Evolutionary conservation across 2,797 vertebrate species (phyloP).

Genomic region (Mionectes olivaceus): DNA sequence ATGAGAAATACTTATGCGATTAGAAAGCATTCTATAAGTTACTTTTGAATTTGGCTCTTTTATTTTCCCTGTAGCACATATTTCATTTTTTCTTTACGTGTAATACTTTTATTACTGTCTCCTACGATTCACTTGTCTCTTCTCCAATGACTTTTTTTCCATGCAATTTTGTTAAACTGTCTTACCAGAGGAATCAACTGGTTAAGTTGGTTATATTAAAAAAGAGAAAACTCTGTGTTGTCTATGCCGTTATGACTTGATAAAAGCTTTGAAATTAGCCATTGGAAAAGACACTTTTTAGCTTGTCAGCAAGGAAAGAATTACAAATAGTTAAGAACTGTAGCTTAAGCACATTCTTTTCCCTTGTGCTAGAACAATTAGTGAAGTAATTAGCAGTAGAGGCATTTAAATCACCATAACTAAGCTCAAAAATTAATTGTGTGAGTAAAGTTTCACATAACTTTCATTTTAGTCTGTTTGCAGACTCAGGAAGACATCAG

Average conservation of each 20-base stretch:
- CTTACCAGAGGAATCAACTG: not conserved
- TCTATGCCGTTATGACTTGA: not conserved
- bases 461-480: not conserved
- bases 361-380: not conserved
- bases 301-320: not conserved
- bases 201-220: not conserved
- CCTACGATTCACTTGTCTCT: not conserved
- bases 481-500: not conserved
- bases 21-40: not conserved
- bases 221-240: not conserved
- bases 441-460: not conserved
- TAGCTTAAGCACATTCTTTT: not conserved
- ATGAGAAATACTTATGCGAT: not conserved
- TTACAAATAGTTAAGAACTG: not conserved
- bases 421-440: not conserved
- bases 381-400: not conserved
- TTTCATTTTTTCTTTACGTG: not conserved
- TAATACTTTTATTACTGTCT: not conserved
- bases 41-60: not conserved
- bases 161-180: not conserved
- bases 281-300: not conserved
- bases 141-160: not conserved
- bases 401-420: not conserved
- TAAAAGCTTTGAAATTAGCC: not conserved
- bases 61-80: not conserved